phyloP scores from a whole-genome alignment of 2,888 invertebrate genomes.

The Drosophila mayaguana region DNA sequence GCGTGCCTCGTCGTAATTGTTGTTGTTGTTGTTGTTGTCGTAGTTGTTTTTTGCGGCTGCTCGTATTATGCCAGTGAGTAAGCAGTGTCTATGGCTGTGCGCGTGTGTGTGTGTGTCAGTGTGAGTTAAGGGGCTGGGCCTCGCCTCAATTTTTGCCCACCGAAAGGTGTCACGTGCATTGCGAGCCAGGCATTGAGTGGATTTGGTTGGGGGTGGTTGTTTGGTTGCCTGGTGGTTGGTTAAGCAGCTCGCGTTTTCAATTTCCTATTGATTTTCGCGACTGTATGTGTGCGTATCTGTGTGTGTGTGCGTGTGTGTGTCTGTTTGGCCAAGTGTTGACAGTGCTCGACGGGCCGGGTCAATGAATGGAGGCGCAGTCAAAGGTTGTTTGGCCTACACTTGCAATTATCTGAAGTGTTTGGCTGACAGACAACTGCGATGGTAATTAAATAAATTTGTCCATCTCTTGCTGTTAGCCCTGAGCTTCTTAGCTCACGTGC shows the following conservation, averaged over 20 bases:
- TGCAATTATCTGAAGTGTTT: slow-evolving; percentile 42
- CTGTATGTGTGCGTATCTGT: slow-evolving; percentile 5
- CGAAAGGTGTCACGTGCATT: slow-evolving; percentile 67
- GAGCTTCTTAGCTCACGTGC: slow-evolving; percentile 34
- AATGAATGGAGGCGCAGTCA: slow-evolving; percentile 45
- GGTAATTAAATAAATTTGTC: slow-evolving; percentile 20
- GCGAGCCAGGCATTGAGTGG: slow-evolving; percentile 4
- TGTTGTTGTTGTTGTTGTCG: slow-evolving; percentile 15
- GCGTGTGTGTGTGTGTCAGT: background rate
- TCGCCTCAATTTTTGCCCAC: slow-evolving; percentile 32
- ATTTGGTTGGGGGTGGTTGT: background rate
- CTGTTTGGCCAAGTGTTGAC: slow-evolving; percentile 59
- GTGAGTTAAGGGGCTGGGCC: slow-evolving; percentile 13
- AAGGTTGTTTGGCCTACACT: slow-evolving; percentile 21
- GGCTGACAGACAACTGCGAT: background rate
- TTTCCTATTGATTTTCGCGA: slow-evolving; percentile 57
- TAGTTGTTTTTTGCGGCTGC: slow-evolving; percentile 27
- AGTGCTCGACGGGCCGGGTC: slow-evolving; percentile 50
- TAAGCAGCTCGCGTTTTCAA: slow-evolving; percentile 53
- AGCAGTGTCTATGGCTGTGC: background rate
- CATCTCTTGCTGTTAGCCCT: slow-evolving; percentile 25
- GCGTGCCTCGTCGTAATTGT: slow-evolving; percentile 54
- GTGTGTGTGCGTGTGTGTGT: background rate
- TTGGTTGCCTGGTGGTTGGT: slow-evolving; percentile 5
- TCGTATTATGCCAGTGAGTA: slow-evolving; percentile 50